Conservation (phyloP, 2,113 vertebrate species). For the Harpagus bidentatus region DNA sequence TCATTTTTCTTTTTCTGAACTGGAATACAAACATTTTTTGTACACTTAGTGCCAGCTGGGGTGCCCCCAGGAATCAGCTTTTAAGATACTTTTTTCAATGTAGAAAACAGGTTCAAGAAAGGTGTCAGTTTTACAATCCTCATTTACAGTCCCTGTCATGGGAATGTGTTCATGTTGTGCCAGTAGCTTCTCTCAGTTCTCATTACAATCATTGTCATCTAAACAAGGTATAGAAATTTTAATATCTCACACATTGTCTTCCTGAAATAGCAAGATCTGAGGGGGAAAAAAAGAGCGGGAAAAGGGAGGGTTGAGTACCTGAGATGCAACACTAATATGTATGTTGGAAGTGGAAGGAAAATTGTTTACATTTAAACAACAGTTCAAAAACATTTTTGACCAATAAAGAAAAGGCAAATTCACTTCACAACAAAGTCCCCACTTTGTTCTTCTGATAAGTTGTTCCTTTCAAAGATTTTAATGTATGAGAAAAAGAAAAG, state of each 20-base stretch:
- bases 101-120: slow-evolving; percentile 50
- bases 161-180: slow-evolving; percentile 5
- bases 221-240: neutral
- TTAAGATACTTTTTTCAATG: neutral
- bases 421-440: neutral
- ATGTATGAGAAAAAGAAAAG: neutral
- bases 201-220: slow-evolving; percentile 9
- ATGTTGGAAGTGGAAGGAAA: neutral
- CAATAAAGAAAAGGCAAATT: neutral
- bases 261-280: neutral
- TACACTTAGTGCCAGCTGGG: slow-evolving; percentile 58
- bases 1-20: slow-evolving; percentile 62
- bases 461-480: neutral
- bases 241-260: neutral
- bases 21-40: slow-evolving; percentile 72
- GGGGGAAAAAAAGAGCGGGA: neutral
- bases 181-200: slow-evolving; percentile 11
- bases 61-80: slow-evolving; percentile 16
- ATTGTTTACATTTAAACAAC: neutral
- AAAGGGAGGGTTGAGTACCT: neutral
- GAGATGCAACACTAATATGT: neutral
- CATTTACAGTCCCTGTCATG: slow-evolving; percentile 13
- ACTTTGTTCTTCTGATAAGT: neutral
- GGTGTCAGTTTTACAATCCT: slow-evolving; percentile 36
- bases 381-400: neutral